phyloP scores from a whole-genome alignment of 2,888 invertebrate genomes.

The Megalurothrips usitatus region DNA sequence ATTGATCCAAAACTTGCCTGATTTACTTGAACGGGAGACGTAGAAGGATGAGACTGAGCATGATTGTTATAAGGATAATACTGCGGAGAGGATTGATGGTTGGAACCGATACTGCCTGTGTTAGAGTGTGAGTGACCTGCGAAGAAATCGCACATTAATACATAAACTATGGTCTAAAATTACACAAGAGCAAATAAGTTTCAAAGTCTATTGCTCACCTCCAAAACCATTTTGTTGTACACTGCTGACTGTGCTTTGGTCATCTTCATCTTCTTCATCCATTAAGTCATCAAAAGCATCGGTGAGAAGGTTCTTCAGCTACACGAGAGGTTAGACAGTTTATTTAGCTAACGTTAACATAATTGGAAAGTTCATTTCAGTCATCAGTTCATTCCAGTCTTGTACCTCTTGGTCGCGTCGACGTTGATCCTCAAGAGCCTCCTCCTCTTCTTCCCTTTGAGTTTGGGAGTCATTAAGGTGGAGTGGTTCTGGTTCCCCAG shows the following conservation, averaged over 20 bases:
- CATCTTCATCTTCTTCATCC: constrained; percentile 4
- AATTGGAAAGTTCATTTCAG: not conserved
- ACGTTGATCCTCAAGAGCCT: not conserved
- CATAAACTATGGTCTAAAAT: not conserved
- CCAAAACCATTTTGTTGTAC: not conserved
- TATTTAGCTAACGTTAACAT: not conserved
- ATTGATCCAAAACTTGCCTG: not conserved
- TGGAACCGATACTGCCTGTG: not conserved
- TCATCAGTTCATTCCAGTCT: too few species aligned
- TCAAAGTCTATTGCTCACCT: not conserved
- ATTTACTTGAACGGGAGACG: not conserved
- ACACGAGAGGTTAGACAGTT: not conserved
- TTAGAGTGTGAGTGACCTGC: not conserved
- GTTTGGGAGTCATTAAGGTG: not conserved
- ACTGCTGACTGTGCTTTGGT: constrained; percentile 4
- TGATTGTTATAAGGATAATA: not conserved
- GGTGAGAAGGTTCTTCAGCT: not conserved
- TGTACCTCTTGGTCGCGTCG: not conserved
- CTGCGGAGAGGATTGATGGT: not conserved
- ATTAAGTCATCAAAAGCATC: constrained; percentile 3
- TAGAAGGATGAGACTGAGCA: not conserved
- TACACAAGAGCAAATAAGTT: not conserved
- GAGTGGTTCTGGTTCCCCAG: not conserved
- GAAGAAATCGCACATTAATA: not conserved
- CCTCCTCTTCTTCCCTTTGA: constrained; percentile 5